Conservation (phyloP, 2,797 vertebrate genomes). For the Centropyge bicolor region DNA sequence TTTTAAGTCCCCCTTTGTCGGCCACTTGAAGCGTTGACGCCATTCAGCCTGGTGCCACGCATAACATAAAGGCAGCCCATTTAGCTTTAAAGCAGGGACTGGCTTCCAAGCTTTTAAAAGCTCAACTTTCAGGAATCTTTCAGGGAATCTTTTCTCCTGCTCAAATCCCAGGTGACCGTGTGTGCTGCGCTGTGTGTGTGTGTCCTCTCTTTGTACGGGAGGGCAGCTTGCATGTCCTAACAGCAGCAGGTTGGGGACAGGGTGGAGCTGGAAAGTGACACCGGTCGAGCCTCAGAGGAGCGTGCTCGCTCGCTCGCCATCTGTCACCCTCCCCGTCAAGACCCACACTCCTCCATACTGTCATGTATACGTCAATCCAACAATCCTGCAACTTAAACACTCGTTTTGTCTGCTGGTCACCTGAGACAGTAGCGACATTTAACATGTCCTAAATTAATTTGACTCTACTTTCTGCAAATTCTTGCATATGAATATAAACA, state of each 20-base stretch:
- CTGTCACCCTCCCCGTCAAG: constrained; percentile 76
- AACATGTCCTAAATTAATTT: constrained; percentile 8
- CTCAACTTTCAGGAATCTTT: constrained; percentile 90
- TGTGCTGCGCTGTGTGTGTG: constrained; percentile 62
- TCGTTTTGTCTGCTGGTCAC: constrained; percentile 18
- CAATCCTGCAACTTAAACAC: not conserved
- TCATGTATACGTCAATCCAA: constrained; percentile 15
- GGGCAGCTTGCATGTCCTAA: constrained; percentile 78
- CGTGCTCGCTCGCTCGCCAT: constrained; percentile 82
- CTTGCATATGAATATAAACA: not conserved
- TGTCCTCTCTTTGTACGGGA: constrained; percentile 65
- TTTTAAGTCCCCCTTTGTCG: constrained; percentile 73
- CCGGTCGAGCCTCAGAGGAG: constrained; percentile 77
- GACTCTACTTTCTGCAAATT: not conserved
- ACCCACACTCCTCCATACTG: constrained; percentile 43
- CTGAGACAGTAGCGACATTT: constrained; percentile 32
- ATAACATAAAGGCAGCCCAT: constrained; percentile 79
- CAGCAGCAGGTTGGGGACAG: constrained; percentile 79
- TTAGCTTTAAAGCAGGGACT: constrained; percentile 80
- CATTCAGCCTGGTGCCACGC: constrained; percentile 76
- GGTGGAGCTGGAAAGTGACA: constrained; percentile 85
- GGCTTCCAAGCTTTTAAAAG: constrained; percentile 86
- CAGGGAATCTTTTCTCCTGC: constrained; percentile 85
- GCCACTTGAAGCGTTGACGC: constrained; percentile 76
- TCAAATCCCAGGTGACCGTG: constrained; percentile 70